Conservation (phyloP, 2,888 invertebrate species). For the Aspidiotus rigidus region DNA sequence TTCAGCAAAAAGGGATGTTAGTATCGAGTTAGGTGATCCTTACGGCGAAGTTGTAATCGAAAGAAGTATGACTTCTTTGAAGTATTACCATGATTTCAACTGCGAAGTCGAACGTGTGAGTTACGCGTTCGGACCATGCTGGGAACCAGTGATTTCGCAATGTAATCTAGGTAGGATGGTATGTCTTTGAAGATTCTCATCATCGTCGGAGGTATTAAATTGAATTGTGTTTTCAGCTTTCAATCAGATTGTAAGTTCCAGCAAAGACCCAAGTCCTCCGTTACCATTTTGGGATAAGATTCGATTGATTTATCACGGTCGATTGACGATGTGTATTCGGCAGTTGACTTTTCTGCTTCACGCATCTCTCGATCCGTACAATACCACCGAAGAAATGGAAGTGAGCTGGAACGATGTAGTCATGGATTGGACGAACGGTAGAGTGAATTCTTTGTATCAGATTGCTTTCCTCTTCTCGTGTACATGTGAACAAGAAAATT, state of each 20-base stretch:
- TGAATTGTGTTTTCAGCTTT: slow-evolving; percentile 49
- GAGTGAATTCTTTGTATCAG: no score
- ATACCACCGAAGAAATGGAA: slow-evolving; percentile 98
- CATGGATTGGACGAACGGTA: slow-evolving; percentile 92
- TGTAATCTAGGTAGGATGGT: slow-evolving; percentile 59
- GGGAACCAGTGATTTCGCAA: slow-evolving; percentile 94
- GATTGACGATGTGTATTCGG: slow-evolving; percentile 76
- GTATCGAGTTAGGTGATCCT: slow-evolving; percentile 71
- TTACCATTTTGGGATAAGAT: slow-evolving; percentile 97
- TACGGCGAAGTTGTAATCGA: slow-evolving; percentile 76
- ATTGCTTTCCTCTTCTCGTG: no score
- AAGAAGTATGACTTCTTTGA: slow-evolving; percentile 85
- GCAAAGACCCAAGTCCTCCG: slow-evolving; percentile 85
- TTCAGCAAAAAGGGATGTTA: slow-evolving; percentile 63
- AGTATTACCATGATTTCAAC: slow-evolving; percentile 96
- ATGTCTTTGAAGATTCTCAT: background rate
- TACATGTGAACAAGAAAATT: no score
- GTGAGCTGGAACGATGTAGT: slow-evolving; percentile 87
- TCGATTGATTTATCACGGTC: slow-evolving; percentile 82
- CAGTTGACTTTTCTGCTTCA: slow-evolving; percentile 85
- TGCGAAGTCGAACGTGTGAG: slow-evolving; percentile 82
- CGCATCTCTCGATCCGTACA: slow-evolving; percentile 95
- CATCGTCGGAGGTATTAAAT: background rate
- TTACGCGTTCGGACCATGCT: slow-evolving; percentile 96
- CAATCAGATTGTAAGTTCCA: slow-evolving; percentile 77